Conservation (phyloP, 2,113 vertebrate genomes). For the Dolichotis patagonum region DNA sequence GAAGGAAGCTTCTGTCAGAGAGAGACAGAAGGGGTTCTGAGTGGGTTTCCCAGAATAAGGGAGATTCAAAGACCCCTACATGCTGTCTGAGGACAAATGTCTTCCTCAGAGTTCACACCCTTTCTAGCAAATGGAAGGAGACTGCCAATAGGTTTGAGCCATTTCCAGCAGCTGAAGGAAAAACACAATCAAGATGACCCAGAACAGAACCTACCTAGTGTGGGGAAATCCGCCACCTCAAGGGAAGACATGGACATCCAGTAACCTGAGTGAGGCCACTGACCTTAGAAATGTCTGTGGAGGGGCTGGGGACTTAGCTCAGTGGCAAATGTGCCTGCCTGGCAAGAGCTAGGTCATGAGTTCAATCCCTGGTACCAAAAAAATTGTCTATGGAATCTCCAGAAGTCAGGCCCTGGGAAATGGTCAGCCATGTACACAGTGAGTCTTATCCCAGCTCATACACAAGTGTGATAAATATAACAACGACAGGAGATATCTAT, state of each 20-base stretch:
- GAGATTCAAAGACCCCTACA: not conserved
- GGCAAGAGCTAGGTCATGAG: too few species aligned
- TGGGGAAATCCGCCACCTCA: not conserved
- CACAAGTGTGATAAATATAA: not conserved
- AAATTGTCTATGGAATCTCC: not conserved
- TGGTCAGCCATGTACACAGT: not conserved
- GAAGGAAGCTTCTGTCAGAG: too few species aligned
- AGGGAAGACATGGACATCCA: not conserved
- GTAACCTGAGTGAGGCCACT: not conserved
- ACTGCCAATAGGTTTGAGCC: not conserved
- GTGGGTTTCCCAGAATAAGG: not conserved
- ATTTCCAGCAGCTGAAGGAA: not conserved
- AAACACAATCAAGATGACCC: not conserved
- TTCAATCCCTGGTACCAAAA: too few species aligned
- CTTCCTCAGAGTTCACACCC: not conserved
- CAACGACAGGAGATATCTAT: not conserved
- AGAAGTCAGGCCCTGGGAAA: not conserved
- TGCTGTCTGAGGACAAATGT: not conserved
- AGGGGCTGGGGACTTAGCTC: too few species aligned
- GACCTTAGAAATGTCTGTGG: not conserved
- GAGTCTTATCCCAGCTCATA: not conserved
- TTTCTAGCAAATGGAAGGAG: not conserved
- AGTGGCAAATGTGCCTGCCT: too few species aligned
- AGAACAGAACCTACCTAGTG: not conserved
- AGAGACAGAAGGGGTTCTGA: too few species aligned